Evolutionary conservation across 1,140 invertebrate genomes (phyloP).

Genomic region (Magallana gigas): DNA sequence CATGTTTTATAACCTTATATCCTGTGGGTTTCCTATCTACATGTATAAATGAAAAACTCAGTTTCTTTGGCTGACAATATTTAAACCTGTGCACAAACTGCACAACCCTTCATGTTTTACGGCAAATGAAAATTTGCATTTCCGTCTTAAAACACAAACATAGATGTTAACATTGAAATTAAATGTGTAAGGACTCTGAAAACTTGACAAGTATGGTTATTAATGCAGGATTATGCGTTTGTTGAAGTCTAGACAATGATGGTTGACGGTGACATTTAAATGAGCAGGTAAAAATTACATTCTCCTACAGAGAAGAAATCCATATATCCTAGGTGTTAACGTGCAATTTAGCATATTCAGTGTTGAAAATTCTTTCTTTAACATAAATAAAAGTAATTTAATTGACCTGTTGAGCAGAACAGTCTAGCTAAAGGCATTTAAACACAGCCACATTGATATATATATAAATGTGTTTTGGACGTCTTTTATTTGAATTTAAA

Average conservation of each 20-base stretch:
- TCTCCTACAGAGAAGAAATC: not conserved
- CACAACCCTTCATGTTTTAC: not conserved
- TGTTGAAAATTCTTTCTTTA: not conserved
- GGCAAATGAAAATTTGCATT: conserved; percentile 10
- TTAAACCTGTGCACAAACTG: conserved; percentile 23
- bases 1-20: not conserved
- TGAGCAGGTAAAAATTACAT: not conserved
- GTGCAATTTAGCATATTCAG: not conserved
- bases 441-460: too few species aligned
- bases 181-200: conserved; percentile 6
- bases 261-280: not conserved
- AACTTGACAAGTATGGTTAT: conserved; percentile 19
- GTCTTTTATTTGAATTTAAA: too few species aligned
- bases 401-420: not conserved
- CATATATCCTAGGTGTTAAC: not conserved
- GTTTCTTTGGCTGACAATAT: not conserved
- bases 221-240: not conserved
- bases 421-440: not conserved
- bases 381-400: not conserved
- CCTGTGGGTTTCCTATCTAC: not conserved
- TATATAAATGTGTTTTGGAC: too few species aligned
- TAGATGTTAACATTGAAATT: conserved; percentile 13
- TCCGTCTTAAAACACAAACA: conserved; percentile 21
- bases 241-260: conserved; percentile 9
- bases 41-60: not conserved